A percentile compares a stretch with the other conserved stretches of the same genome.
Conservation (phyloP, 92 coral and sea anemone species). For the Porites lobata region DNA sequence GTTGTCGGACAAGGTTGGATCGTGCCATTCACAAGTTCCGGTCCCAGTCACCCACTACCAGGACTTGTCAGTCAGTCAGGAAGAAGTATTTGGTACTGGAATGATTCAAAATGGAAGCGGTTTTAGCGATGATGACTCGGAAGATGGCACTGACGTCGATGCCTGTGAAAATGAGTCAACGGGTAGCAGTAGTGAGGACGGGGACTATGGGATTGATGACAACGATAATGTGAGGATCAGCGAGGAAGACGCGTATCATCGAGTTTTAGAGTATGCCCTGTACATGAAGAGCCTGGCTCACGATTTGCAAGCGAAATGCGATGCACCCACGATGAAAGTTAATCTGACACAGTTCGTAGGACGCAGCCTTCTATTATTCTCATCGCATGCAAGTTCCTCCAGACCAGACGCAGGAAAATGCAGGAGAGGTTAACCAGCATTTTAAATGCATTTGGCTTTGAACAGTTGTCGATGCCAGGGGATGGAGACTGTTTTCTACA, state of each 20-base stretch:
- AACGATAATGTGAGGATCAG: not conserved
- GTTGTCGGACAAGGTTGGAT: not conserved
- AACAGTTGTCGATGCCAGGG: constrained; percentile 29
- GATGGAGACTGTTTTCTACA: constrained; percentile 44
- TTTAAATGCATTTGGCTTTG: constrained; percentile 19
- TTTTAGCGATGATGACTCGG: constrained; percentile 4
- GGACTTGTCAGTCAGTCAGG: constrained; percentile 2
- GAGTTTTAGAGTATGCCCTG: constrained; percentile 22
- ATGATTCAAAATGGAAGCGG: not conserved
- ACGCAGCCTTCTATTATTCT: constrained; percentile 18
- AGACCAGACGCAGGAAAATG: constrained; percentile 29
- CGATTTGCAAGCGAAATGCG: constrained; percentile 21
- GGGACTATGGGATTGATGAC: constrained; percentile 8
- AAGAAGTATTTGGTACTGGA: constrained; percentile 29
- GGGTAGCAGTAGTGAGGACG: constrained; percentile 21
- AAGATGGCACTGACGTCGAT: constrained; percentile 3
- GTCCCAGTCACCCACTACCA: constrained; percentile 18
- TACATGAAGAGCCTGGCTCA: constrained; percentile 2
- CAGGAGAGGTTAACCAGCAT: constrained; percentile 16
- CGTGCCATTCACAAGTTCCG: not conserved
- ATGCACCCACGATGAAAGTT: constrained; percentile 25
- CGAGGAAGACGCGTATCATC: constrained; percentile 17
- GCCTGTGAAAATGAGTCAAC: not conserved
- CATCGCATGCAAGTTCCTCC: not conserved
- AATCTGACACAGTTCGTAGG: constrained; percentile 34